Base-by-base conservation (phyloP, 2,797 vertebrate genomes). In the Bradypodion pumilum region DNA sequence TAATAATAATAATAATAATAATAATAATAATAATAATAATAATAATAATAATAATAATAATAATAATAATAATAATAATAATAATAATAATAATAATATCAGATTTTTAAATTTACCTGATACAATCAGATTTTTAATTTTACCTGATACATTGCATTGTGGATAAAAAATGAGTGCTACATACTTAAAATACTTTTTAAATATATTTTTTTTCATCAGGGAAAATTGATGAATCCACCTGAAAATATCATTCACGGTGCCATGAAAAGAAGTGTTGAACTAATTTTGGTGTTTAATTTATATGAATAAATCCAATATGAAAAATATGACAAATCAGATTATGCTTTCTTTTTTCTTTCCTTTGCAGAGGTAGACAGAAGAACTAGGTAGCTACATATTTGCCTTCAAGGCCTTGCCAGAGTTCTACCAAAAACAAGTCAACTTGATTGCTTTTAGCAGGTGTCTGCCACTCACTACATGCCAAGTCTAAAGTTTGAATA, bases 231-330 rank as follows among this genome's bases (percentile, higher is more conserved):
- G 3, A 83, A 88, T 74, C 23, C 0, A 35, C 88, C 90, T 29
- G 52, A 12, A 75, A 5, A 1, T 78, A 85, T 63, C 74, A 75
- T 84, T 59, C 78, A 74, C 29, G 56, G 37, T 74, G 6, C 35
- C 63, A 2, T 21, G 3, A 68, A 79, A 74, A n/a, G 37, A 80
- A 44, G 70, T 8, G 29, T 68, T 27, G 5, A 85, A 8, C 74
- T 86, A 74, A 44, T 75, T 78, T 49, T 21, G 80, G 4, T 23
- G 1, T 56, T 3, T 78, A 84, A 87, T 42, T 40, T 70, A 72
- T 76, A 83, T 56, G 85, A 91, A 86, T 81, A 90, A 88, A 89
- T 84, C 16, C 73, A 35, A 74, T 59, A 80, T 80, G 46, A 91
- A 91, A 84, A 83, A 32, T 21, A 74, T 66, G 46, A 87, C 29